These are phyloP conservation scores for Drosophila mimetica DNA, from an alignment of 2,888 invertebrate species.

Conservation along the genomic window DNA sequence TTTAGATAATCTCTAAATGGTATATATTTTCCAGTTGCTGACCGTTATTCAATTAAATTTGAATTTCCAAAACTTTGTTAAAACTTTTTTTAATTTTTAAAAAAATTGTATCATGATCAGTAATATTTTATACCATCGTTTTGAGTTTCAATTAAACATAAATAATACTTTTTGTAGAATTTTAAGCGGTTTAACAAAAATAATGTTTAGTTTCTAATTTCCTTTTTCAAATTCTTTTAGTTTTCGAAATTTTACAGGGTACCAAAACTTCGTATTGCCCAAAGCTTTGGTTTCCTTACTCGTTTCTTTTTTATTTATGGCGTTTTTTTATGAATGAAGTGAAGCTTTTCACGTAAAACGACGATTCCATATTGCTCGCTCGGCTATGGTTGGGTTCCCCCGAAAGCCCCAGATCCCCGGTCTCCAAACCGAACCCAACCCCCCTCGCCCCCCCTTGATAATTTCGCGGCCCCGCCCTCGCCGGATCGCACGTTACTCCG, in stretches of 20 bases:
- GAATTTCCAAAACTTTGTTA: too few relatives aligned
- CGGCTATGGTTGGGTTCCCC: constrained; percentile 13
- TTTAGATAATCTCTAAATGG: too few relatives aligned
- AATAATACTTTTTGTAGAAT: too few relatives aligned
- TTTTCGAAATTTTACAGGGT: constrained; percentile 6
- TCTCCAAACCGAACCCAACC: background rate
- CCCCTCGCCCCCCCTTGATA: background rate
- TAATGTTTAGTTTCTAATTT: too few relatives aligned
- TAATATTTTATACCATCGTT: too few relatives aligned
- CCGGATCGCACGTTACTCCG: constrained; percentile 55
- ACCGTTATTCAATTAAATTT: too few relatives aligned
- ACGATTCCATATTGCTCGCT: constrained; percentile 37
- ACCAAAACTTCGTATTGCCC: background rate
- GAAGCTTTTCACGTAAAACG: constrained; percentile 75
- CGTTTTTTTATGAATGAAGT: constrained; percentile 80
- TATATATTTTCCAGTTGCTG: too few relatives aligned
- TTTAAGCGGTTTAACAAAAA: too few relatives aligned
- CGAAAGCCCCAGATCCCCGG: background rate
- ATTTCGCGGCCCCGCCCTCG: constrained; percentile 20
- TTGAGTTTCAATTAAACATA: too few relatives aligned
- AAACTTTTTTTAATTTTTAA: too few relatives aligned
- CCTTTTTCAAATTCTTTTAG: too few relatives aligned
- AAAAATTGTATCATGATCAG: too few relatives aligned
- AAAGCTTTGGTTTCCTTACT: background rate
- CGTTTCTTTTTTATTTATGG: constrained; percentile 21